Conservation (phyloP, 2,797 vertebrate species). For the Mus spretus region DNA sequence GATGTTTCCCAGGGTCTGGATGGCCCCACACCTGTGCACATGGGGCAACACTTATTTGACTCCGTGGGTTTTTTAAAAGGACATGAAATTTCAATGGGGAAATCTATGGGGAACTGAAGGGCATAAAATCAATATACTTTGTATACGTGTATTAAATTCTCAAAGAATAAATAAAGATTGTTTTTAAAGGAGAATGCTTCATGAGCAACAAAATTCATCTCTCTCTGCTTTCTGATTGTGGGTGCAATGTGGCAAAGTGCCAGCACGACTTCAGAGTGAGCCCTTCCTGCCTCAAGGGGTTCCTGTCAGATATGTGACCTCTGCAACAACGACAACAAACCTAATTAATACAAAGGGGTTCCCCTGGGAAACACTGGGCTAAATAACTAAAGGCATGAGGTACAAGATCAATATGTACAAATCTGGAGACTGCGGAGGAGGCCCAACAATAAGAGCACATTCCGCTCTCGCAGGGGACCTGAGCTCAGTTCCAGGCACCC, state of each 20-base stretch:
- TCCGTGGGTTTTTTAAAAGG: neutral
- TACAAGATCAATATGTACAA: too few species aligned
- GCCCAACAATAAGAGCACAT: neutral
- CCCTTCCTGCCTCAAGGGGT: neutral
- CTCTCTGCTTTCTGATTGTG: neutral
- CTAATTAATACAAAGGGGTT: neutral
- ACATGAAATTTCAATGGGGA: neutral
- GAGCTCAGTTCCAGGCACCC: neutral
- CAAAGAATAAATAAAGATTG: neutral
- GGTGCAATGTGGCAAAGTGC: neutral
- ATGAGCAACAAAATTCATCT: neutral
- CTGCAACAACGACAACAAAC: neutral
- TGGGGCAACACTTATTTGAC: neutral
- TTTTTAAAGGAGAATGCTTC: neutral
- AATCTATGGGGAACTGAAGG: neutral
- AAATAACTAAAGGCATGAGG: neutral
- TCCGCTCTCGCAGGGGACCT: too few species aligned
- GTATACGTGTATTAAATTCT: neutral
- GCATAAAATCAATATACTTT: neutral
- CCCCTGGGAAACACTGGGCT: neutral
- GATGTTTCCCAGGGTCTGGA: too few species aligned
- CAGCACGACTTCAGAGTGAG: neutral
- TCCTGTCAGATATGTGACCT: neutral
- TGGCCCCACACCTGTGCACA: neutral
- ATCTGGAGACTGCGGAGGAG: too few species aligned